A percentile compares a stretch with the other conserved stretches of the same genome.
Conservation (phyloP, 1,140 invertebrate genomes). For the Goniozus legneri region DNA sequence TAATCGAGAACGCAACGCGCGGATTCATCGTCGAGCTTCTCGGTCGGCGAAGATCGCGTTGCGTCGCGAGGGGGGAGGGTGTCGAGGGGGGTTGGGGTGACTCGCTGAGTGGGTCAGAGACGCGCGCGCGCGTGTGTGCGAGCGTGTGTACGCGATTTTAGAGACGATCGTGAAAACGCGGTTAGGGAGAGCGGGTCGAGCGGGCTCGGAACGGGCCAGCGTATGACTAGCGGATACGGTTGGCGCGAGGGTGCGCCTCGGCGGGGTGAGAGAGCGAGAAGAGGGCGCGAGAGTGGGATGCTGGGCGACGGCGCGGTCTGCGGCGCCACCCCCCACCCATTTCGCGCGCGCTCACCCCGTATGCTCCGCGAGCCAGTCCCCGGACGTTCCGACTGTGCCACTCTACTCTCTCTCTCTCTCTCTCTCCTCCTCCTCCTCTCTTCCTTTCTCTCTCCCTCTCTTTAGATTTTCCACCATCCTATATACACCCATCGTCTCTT, state of each 20-base stretch:
- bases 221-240: conserved; percentile 51
- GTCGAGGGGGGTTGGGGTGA: too few species aligned
- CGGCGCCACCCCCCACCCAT: conserved; percentile 44
- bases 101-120: too few species aligned
- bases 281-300: too few species aligned
- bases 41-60: too few species aligned
- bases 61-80: too few species aligned
- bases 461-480: not conserved
- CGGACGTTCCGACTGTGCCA: conserved; percentile 9
- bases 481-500: not conserved
- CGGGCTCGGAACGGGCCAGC: conserved; percentile 46
- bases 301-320: conserved; percentile 53
- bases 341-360: conserved; percentile 1
- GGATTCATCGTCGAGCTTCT: too few species aligned
- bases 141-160: not conserved
- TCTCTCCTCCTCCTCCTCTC: not conserved
- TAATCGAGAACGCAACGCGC: too few species aligned
- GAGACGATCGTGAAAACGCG: not conserved
- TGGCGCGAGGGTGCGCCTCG: conserved; percentile 48
- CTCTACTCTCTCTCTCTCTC: not conserved
- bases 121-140: not conserved
- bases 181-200: conserved; percentile 4
- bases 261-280: conserved; percentile 31
- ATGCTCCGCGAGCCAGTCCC: conserved; percentile 2
- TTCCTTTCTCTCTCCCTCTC: conserved; percentile 1